A percentile compares a stretch with the other conserved stretches of the same genome.
phyloP scores from a whole-genome alignment of 2,797 vertebrate species.

The Anguilla marmorata region DNA sequence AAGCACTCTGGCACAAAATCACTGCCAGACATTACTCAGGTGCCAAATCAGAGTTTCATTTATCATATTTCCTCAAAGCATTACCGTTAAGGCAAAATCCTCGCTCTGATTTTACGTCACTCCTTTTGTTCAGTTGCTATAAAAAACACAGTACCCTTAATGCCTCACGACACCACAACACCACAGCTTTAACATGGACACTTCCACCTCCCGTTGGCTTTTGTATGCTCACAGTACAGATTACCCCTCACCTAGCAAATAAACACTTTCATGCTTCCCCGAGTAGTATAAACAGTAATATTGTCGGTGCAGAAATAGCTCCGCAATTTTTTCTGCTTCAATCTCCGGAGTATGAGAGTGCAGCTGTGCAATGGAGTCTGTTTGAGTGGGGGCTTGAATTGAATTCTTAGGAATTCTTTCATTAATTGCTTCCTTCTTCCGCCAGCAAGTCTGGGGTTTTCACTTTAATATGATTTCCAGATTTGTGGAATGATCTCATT shows the following conservation, averaged over 20 bases:
- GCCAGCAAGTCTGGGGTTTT: neutral
- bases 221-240: neutral
- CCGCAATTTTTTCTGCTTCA: neutral
- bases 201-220: neutral
- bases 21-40: neutral
- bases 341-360: neutral
- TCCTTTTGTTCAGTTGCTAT: neutral
- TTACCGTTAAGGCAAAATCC: neutral
- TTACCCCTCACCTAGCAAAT: neutral
- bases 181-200: neutral
- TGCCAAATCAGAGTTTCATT: neutral
- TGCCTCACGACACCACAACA: neutral
- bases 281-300: neutral
- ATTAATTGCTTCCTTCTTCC: slow-evolving; percentile 11
- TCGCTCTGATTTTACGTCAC: neutral
- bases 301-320: neutral
- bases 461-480: slow-evolving; percentile 27
- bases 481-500: slow-evolving; percentile 26
- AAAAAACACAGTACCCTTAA: neutral
- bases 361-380: slow-evolving; percentile 12
- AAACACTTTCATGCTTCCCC: neutral
- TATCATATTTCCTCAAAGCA: neutral
- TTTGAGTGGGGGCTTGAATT: neutral
- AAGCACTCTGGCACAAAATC: neutral
- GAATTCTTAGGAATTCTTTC: neutral